A percentile compares a stretch with the other conserved stretches of the same genome.
These are phyloP conservation scores for Megalops atlanticus DNA, from an alignment of 2,113 vertebrate species.

Conservation along the genomic window DNA sequence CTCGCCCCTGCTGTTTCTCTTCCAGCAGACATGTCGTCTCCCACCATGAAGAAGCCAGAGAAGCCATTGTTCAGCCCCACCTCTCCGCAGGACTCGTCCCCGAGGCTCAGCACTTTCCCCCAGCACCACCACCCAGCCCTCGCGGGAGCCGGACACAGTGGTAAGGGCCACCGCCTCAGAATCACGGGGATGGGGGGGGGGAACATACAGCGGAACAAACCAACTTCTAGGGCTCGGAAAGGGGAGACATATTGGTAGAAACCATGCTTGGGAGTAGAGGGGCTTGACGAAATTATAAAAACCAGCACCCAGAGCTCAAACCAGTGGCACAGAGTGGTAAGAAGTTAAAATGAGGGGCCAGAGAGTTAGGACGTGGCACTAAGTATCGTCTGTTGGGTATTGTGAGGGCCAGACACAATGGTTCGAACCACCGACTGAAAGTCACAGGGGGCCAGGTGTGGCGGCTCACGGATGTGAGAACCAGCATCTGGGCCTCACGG, in stretches of 20 bases:
- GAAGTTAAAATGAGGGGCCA: neutral
- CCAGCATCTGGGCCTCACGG: no score
- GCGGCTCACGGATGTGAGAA: no score
- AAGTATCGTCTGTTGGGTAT: neutral
- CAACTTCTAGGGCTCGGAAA: neutral
- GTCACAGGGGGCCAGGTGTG: no score
- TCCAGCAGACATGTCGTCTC: slow-evolving; percentile 93
- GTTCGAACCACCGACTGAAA: neutral
- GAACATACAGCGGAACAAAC: neutral
- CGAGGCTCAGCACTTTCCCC: slow-evolving; percentile 93
- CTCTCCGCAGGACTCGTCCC: slow-evolving; percentile 96
- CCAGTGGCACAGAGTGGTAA: neutral
- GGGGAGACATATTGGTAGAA: neutral
- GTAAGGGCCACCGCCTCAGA: slow-evolving; percentile 63
- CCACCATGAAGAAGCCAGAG: slow-evolving; percentile 98
- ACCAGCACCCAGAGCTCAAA: neutral
- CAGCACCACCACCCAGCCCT: slow-evolving; percentile 95
- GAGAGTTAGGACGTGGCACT: neutral
- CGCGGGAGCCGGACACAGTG: slow-evolving; percentile 95
- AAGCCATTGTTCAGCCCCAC: slow-evolving; percentile 97
- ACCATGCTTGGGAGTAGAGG: neutral
- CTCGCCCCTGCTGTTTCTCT: neutral
- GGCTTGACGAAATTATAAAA: neutral
- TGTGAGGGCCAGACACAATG: neutral
- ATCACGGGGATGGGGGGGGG: no score